Evolutionary conservation across 2,888 invertebrate genomes (phyloP), one percentile per base, ranked within the genome.

Genomic region (Brachyopa scutellaris): DNA sequence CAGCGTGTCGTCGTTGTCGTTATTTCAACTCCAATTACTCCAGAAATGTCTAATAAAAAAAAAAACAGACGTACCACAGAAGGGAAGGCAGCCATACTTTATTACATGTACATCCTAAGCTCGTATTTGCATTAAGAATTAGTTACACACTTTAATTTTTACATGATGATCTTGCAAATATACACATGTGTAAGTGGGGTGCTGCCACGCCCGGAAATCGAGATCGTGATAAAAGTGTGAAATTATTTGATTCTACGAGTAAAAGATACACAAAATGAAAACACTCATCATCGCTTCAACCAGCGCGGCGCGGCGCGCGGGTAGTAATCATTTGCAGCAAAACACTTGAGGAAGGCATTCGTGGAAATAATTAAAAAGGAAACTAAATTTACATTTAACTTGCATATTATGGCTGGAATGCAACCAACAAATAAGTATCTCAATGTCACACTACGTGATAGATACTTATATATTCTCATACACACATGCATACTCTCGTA

Each of bases 131-230:
- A 70, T 53, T 47, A 17, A 33, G 61, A 67, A 69, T 47, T n/a
- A 61, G 47, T 33, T 62, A 55, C 8, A 15, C 17, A 8, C 8
- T 4, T 42, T n/a, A n/a, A n/a, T n/a, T n/a, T n/a, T n/a, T n/a
- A n/a, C n/a, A n/a, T n/a, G 26, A 31, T 9, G 6, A 7, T 2
- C 19, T 3, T 42, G 61, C 42, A 42, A n/a, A n/a, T n/a, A n/a
- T 8, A 38, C 17, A 26, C 51, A 47, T 45, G 67, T 69, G 45
- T 57, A 64, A 74, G 49, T 80, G 59, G 57, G 61, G 13, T 59
- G 17, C 47, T 42, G 66, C 82, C 77, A 82, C 82, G 77, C 77
- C 82, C 82, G 82, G 70, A 70, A 66, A 82, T 72, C 76, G 77
- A 59, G 82, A 77, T 82, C 82, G 82, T 77, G 77, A 72, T 64